A percentile compares a stretch with the other conserved stretches of the same genome.
phyloP scores from a whole-genome alignment of 2,113 vertebrate genomes.

The Axis porcinus region DNA sequence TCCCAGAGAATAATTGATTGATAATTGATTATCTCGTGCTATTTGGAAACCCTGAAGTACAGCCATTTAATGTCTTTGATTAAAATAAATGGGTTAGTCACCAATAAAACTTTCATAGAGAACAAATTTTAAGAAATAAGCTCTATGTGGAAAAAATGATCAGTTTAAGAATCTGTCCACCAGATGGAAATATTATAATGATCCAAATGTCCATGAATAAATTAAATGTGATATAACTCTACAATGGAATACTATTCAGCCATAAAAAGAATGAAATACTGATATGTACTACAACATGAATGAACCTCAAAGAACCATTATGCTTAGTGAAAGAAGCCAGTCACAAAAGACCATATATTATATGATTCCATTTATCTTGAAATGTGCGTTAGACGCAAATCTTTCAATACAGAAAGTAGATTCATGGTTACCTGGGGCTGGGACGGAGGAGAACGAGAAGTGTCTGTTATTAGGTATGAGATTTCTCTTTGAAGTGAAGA shows the following conservation, averaged over 20 bases:
- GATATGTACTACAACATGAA: neutral
- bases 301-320: neutral
- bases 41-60: slow-evolving; percentile 17
- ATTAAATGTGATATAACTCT: neutral
- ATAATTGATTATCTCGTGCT: neutral
- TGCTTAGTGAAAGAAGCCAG: neutral
- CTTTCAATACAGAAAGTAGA: neutral
- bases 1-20: neutral
- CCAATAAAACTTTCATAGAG: slow-evolving; percentile 1
- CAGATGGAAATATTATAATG: neutral
- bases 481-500: neutral
- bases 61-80: slow-evolving; percentile 7
- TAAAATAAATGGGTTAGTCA: slow-evolving; percentile 34
- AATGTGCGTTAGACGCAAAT: neutral
- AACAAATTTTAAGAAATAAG: neutral
- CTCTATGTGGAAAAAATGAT: neutral
- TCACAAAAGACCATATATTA: neutral
- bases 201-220: neutral
- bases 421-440: neutral
- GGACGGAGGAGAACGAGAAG: neutral
- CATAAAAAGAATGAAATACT: slow-evolving; percentile 6
- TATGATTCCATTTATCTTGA: neutral
- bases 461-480: neutral
- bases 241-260: neutral
- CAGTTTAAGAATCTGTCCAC: neutral